Evolutionary conservation across 92 coral and sea anemone genomes (phyloP).

Genomic region (Pocillopora grandis): DNA sequence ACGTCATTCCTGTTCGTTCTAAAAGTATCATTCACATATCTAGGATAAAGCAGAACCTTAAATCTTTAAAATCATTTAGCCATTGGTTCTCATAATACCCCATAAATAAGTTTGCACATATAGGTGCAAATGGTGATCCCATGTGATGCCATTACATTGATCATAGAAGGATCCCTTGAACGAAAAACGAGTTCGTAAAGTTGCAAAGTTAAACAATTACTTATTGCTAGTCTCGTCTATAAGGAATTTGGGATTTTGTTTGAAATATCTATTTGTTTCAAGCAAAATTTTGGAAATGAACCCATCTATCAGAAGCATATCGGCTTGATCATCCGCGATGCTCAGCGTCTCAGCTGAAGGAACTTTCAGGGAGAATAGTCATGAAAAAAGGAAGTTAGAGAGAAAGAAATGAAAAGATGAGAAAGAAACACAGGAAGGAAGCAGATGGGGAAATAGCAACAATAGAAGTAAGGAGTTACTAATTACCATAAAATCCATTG

Average conservation of each 20-base stretch:
- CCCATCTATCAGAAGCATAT: no score
- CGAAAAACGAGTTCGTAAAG: slow-evolving; percentile 39
- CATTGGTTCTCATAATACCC: slow-evolving; percentile 5
- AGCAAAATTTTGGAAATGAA: no score
- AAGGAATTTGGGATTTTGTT: no score
- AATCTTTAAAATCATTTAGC: slow-evolving; percentile 10
- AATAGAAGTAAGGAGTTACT: background rate
- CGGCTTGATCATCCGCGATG: no score
- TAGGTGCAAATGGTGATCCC: background rate
- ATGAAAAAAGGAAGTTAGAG: no score
- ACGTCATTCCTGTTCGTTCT: background rate
- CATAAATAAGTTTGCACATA: background rate
- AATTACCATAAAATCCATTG: slow-evolving; percentile 24
- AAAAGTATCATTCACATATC: background rate
- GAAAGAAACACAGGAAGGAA: no score
- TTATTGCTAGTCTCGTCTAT: slow-evolving; percentile 16
- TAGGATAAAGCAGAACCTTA: background rate
- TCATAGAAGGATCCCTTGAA: slow-evolving; percentile 42
- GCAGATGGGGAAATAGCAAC: no score
- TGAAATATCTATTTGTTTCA: no score
- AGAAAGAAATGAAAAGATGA: no score
- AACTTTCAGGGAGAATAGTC: no score
- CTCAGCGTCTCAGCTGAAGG: no score
- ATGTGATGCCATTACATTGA: slow-evolving; percentile 42
- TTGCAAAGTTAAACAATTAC: slow-evolving; percentile 33